Conservation (phyloP, 2,797 vertebrate species). For the Scomberomorus guttatus region DNA sequence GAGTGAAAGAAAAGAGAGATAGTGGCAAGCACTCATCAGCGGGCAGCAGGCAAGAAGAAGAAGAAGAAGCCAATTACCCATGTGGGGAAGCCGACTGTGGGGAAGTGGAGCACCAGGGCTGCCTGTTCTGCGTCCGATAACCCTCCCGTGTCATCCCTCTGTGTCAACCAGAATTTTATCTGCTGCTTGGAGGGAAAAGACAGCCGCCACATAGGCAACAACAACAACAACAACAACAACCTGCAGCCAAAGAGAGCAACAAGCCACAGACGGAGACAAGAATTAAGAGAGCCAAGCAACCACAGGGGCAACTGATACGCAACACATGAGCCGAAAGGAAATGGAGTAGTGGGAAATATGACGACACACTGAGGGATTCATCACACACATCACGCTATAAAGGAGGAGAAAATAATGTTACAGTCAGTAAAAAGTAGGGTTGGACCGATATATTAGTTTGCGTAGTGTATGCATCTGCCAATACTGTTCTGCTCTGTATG, state of each 20-base stretch:
- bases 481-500: no score
- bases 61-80: constrained; percentile 73
- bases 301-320: constrained; percentile 52
- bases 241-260: constrained; percentile 49
- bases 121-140: constrained; percentile 75
- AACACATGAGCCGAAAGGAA: constrained; percentile 55
- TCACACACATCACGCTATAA: constrained; percentile 16
- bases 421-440: constrained; percentile 6
- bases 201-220: constrained; percentile 49
- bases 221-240: constrained; percentile 66
- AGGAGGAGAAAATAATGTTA: constrained; percentile 15
- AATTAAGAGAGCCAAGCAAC: constrained; percentile 56
- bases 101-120: constrained; percentile 44
- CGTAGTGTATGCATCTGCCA: neutral
- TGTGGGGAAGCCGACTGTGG: constrained; percentile 44
- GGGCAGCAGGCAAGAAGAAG: constrained; percentile 40
- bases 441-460: neutral
- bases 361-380: constrained; percentile 32
- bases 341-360: constrained; percentile 38
- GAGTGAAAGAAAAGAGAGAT: constrained; percentile 44
- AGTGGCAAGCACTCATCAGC: constrained; percentile 59
- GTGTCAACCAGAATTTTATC: constrained; percentile 68
- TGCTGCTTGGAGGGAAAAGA: constrained; percentile 52
- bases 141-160: constrained; percentile 67
- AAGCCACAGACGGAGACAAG: constrained; percentile 42